Evolutionary conservation across 2,797 vertebrate species (phyloP).

Genomic region (Phrynocephalus forsythii): DNA sequence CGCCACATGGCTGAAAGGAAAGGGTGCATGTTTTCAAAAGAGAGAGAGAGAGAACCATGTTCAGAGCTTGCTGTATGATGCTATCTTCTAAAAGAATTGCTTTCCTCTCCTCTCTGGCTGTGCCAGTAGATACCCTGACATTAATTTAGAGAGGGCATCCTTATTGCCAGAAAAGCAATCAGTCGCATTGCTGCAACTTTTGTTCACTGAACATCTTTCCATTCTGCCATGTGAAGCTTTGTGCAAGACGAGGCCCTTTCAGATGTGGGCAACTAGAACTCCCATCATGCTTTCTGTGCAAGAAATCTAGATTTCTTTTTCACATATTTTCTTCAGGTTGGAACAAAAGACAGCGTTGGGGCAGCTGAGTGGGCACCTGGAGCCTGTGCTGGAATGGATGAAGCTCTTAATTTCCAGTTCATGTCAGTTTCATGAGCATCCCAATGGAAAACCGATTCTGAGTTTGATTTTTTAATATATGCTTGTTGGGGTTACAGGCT

Average conservation of each 20-base stretch:
- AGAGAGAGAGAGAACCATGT: background rate
- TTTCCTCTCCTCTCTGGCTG: slow-evolving; percentile 5
- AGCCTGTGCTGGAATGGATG: background rate
- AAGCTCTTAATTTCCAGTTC: too few species aligned
- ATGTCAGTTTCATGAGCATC: too few species aligned
- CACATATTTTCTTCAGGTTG: background rate
- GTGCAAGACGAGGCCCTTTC: background rate
- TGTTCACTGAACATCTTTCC: fast-evolving
- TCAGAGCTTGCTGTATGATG: slow-evolving; percentile 17
- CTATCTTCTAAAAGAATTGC: slow-evolving; percentile 37
- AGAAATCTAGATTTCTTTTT: background rate
- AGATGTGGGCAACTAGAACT: background rate
- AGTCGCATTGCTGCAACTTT: background rate
- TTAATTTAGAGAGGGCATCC: slow-evolving; percentile 22
- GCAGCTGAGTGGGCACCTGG: background rate
- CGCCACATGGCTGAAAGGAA: slow-evolving; percentile 23
- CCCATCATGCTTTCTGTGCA: background rate
- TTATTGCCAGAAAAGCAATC: background rate
- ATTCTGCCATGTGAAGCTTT: background rate
- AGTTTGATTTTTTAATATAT: too few species aligned
- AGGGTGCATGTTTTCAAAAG: slow-evolving; percentile 24
- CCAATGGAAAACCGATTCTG: too few species aligned
- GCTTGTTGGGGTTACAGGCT: too few species aligned
- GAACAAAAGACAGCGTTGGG: background rate
- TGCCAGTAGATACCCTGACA: slow-evolving; percentile 14